A percentile compares a stretch with the other conserved stretches of the same genome.
Evolutionary conservation across 2,797 vertebrate genomes (phyloP).

Genomic region (Sandelia bainsii): DNA sequence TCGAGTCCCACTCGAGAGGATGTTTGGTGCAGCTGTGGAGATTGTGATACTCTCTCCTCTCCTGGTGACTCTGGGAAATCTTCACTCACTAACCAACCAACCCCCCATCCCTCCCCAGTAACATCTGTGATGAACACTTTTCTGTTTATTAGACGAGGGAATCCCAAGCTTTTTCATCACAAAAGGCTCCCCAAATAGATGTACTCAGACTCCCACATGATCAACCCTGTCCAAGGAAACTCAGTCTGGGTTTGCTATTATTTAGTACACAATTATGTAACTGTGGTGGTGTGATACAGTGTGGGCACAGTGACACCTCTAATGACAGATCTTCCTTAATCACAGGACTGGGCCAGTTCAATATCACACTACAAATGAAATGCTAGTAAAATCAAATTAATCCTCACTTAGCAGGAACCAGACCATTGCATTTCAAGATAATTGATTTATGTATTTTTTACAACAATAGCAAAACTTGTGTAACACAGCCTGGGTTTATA

Average conservation of each 20-base stretch:
- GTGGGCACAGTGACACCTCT: constrained; percentile 61
- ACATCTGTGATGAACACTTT: no score
- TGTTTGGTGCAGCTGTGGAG: constrained; percentile 11
- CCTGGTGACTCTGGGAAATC: neutral
- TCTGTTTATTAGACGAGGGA: constrained; percentile 39
- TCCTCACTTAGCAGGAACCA: neutral
- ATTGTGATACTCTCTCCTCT: neutral
- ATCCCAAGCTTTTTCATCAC: constrained; percentile 48
- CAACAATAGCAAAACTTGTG: neutral
- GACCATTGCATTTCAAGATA: neutral
- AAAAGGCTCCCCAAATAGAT: constrained; percentile 42
- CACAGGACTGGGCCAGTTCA: constrained; percentile 32
- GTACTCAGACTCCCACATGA: constrained; percentile 49
- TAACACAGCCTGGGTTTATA: neutral
- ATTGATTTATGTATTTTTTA: neutral
- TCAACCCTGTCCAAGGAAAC: constrained; percentile 37
- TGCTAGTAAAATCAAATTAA: constrained; percentile 18
- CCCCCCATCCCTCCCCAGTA: no score
- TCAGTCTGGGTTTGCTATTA: constrained; percentile 52
- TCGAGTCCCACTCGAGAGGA: neutral
- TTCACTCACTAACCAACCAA: no score
- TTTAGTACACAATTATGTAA: constrained; percentile 60
- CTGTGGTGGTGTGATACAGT: constrained; percentile 42
- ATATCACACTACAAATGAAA: constrained; percentile 16
- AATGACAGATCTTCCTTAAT: constrained; percentile 45